Conservation (phyloP, 1,140 invertebrate species). For the Oryzaephilus surinamensis region DNA sequence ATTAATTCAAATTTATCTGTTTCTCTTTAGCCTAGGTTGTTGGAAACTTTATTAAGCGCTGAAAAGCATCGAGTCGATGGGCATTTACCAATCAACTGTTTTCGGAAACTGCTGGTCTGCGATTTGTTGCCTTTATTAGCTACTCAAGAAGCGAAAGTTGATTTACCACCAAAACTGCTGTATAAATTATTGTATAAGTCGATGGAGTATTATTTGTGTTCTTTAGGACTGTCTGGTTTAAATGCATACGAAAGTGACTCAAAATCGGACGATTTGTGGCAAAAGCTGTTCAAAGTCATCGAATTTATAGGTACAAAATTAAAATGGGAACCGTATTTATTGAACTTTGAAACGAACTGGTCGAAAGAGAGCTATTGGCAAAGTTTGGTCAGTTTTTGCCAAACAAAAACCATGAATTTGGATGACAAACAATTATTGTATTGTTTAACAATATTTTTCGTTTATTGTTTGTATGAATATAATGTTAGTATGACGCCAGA, state of each 20-base stretch:
- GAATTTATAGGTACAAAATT: constrained; percentile 64
- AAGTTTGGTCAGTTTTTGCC: constrained; percentile 41
- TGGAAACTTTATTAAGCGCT: constrained; percentile 63
- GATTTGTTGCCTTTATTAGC: constrained; percentile 64
- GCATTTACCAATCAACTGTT: constrained; percentile 55
- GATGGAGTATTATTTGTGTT: constrained; percentile 46
- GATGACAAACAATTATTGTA: constrained; percentile 51
- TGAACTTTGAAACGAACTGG: constrained; percentile 36
- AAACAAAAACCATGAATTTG: constrained; percentile 25
- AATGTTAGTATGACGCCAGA: constrained; percentile 38
- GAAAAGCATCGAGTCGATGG: constrained; percentile 59
- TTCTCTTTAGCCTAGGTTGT: constrained; percentile 47
- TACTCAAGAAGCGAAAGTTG: constrained; percentile 39
- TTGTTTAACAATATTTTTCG: constrained; percentile 55
- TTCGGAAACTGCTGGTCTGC: constrained; percentile 59
- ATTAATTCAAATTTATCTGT: constrained; percentile 11
- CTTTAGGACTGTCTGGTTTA: constrained; percentile 25
- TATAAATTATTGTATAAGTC: constrained; percentile 51
- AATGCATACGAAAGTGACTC: constrained; percentile 43
- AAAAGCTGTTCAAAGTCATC: constrained; percentile 62
- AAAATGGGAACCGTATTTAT: constrained; percentile 61
- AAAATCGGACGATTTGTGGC: constrained; percentile 66
- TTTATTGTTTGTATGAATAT: constrained; percentile 61
- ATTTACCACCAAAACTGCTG: constrained; percentile 53
- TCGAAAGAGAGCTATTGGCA: constrained; percentile 62